Percentiles rank a stretch among this genome's conserved stretches.
These are phyloP conservation scores for Julus scandinavius DNA, from an alignment of 2,888 invertebrate species.

Conservation along the genomic window DNA sequence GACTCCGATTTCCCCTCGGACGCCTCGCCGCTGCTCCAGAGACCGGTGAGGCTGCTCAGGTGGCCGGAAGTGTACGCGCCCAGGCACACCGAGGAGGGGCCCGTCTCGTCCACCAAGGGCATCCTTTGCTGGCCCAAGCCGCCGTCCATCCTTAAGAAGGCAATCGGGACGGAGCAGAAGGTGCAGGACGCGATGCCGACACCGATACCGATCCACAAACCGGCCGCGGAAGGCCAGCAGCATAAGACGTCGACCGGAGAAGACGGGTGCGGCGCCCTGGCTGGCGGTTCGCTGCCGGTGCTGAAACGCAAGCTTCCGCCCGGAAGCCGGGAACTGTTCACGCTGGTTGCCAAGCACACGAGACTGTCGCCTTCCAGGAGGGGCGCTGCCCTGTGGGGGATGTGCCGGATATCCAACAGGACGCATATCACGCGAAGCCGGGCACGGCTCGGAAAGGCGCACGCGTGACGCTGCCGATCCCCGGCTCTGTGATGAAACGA, in stretches of 20 bases:
- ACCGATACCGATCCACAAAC: too few relatives aligned
- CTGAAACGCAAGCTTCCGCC: slow-evolving; percentile 49
- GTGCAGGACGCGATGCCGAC: background rate
- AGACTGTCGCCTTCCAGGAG: background rate
- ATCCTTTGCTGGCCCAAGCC: background rate
- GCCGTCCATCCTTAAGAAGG: background rate
- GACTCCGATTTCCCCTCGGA: too few relatives aligned
- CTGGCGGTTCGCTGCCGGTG: background rate
- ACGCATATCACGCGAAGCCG: slow-evolving; percentile 49
- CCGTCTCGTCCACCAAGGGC: background rate
- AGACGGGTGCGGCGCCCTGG: too few relatives aligned
- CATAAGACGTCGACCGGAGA: too few relatives aligned
- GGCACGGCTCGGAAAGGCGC: slow-evolving; percentile 29
- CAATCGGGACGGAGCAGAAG: background rate
- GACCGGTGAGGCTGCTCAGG: background rate
- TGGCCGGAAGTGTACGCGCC: background rate
- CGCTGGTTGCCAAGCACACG: slow-evolving; percentile 45
- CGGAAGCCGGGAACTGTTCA: slow-evolving; percentile 46
- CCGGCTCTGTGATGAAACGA: background rate
- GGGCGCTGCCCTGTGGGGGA: background rate
- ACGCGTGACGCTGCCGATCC: background rate
- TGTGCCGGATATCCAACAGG: background rate
- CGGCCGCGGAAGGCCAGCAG: too few relatives aligned
- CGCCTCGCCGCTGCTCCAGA: background rate
- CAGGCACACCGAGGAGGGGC: background rate